These are phyloP conservation scores for Brachyopa scutellaris DNA, from an alignment of 2,888 invertebrate genomes.

Conservation along the genomic window DNA sequence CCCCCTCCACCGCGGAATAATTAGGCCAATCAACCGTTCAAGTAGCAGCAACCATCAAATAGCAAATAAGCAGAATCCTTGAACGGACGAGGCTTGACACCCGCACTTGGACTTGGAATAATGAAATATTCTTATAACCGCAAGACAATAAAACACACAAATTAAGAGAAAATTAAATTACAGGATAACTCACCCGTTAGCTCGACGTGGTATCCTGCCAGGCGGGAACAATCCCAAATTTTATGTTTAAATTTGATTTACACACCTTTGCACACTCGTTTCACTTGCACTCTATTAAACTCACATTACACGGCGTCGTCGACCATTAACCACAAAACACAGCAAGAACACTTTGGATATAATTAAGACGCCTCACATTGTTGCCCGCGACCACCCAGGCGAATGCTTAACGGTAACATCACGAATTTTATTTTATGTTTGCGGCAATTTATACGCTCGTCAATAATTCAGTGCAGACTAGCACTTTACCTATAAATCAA, in stretches of 20 bases:
- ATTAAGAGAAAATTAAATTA: constrained; percentile 54
- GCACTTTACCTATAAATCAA: background rate
- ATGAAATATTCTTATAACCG: background rate
- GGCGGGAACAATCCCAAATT: constrained; percentile 18
- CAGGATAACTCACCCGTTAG: constrained; percentile 40
- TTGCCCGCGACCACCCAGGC: background rate
- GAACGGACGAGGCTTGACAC: background rate
- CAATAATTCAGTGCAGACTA: constrained; percentile 11
- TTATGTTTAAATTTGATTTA: constrained; percentile 49
- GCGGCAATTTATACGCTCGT: background rate
- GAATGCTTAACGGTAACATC: background rate
- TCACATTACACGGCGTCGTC: constrained; percentile 36
- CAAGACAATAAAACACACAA: constrained; percentile 12
- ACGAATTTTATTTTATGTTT: constrained; percentile 12
- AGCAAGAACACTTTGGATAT: constrained; percentile 31
- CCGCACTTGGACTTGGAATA: background rate
- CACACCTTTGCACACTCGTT: constrained; percentile 28
- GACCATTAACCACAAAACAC: constrained; percentile 24
- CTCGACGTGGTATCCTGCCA: constrained; percentile 28
- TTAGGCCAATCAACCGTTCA: constrained; percentile 48
- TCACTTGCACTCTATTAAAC: constrained; percentile 49
- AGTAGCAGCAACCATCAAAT: background rate
- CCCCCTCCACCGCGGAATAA: constrained; percentile 10
- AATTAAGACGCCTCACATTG: constrained; percentile 35
- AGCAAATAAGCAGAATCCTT: constrained; percentile 9